Evolutionary conservation across 2,888 invertebrate genomes (phyloP), one percentile per base, ranked within the genome.

Genomic region (Drosophila leonis): DNA sequence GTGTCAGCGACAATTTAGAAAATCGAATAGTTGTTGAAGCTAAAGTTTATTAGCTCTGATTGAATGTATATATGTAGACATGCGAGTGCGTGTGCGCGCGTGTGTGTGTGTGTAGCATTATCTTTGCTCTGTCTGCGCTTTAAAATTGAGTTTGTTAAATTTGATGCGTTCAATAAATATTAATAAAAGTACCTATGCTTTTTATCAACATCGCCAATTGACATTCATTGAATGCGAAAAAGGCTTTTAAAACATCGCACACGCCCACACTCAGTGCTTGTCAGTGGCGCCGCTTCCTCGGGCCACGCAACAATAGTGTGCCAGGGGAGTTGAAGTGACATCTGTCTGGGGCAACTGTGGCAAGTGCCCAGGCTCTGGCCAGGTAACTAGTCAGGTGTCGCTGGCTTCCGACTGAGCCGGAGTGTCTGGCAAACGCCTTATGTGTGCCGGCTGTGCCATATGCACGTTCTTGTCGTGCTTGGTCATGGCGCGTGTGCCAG

Each of bases 401-500:
- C 31, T 46, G 13, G 55, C 62, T 48, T 60, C 46, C 74, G 41
- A 52, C 41, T 41, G 10, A 15, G 51, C 37, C n/a, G 10, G 24
- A 15, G 35, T 31, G 20, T 0, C 56, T 20, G 42, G 35, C 35
- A 1, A n/a, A 24, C 35, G 49, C 42, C 51, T 33, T 48, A 8
- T 12, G 54, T 18, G 20, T 44, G 44, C 48, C 33, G 4, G 27
- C 5, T 12, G 10, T 33, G 39, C 61, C 20, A 24, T 7, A 13
- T 37, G 49, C 44, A 31, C 18, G 39, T 57, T 10, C 54, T 49
- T 33, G 41, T 12, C n/a, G 20, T 74, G 20, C 41, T 49, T 46
- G 46, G 29, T 10, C 20, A n/a, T 60, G 49, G 72, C 71, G 83
- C 83, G 75, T 79, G 83, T 76, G 74, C 82, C 78, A 83, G 77